phyloP scores from a whole-genome alignment of 2,113 vertebrate species.

The Heterochromis multidens region DNA sequence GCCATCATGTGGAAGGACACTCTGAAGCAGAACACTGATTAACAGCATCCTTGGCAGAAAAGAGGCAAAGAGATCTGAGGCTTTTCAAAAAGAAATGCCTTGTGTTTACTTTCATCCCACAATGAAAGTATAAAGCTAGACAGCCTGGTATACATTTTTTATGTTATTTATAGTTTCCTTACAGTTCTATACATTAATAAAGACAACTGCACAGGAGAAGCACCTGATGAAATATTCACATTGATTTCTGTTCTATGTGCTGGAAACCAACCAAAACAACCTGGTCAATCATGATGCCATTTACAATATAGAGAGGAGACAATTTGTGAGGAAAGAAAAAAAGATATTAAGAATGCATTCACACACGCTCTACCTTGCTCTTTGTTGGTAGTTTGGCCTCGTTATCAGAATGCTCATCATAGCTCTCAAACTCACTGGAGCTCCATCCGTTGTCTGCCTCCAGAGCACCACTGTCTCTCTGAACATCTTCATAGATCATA shows the following conservation, averaged over 20 bases:
- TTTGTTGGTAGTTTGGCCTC: constrained; percentile 71
- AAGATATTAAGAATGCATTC: not conserved
- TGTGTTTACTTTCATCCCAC: constrained; percentile 53
- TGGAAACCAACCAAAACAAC: constrained; percentile 9
- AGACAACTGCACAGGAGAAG: not conserved
- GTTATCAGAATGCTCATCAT: constrained; percentile 88
- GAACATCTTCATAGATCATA: constrained; percentile 84
- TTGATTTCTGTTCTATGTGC: constrained; percentile 17
- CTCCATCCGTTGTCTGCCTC: constrained; percentile 85
- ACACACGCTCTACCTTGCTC: constrained; percentile 72
- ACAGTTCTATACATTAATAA: constrained; percentile 43
- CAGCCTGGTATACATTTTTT: constrained; percentile 31
- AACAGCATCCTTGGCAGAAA: constrained; percentile 21
- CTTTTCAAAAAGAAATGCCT: constrained; percentile 34
- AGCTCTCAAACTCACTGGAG: constrained; percentile 97
- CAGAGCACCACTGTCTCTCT: constrained; percentile 50
- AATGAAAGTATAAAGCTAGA: constrained; percentile 23
- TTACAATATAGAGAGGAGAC: not conserved
- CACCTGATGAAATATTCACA: constrained; percentile 36
- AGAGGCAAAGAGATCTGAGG: constrained; percentile 22
- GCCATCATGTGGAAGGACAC: constrained; percentile 67
- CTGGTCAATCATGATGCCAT: not conserved
- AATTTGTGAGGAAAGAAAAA: not conserved
- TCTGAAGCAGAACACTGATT: constrained; percentile 6
- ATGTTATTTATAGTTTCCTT: constrained; percentile 37